These are phyloP conservation scores for Gallinago nigripennis DNA, from an alignment of 2,797 vertebrate genomes.

Conservation along the genomic window DNA sequence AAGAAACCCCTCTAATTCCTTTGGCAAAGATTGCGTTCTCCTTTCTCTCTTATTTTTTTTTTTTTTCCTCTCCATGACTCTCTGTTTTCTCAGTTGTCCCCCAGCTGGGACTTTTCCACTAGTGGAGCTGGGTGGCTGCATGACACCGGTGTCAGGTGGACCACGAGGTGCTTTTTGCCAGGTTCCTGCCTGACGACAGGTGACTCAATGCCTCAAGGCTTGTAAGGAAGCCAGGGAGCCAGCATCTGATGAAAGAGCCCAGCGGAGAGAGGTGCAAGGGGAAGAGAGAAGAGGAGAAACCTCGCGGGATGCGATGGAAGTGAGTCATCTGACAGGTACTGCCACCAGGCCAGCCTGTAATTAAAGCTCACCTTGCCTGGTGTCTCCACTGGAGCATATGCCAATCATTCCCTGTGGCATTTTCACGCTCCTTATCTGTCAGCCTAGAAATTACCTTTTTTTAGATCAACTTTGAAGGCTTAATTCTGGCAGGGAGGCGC, in stretches of 20 bases:
- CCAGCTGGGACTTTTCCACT: not conserved
- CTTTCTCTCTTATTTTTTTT: not conserved
- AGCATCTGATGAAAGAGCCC: constrained; percentile 20
- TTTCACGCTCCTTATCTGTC: constrained; percentile 12
- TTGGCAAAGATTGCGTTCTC: not conserved
- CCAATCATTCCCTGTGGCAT: not conserved
- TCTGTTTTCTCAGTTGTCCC: not conserved
- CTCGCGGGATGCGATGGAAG: not conserved
- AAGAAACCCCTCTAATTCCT: not conserved
- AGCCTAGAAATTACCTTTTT: not conserved
- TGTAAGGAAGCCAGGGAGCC: not conserved
- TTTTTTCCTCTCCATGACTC: accelerated
- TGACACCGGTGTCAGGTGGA: not conserved
- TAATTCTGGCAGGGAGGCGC: not conserved
- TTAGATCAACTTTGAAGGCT: not conserved
- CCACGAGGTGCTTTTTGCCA: not conserved
- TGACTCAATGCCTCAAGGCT: constrained; percentile 28
- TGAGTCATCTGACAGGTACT: constrained; percentile 40
- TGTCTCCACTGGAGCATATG: not conserved
- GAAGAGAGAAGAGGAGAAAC: constrained; percentile 39
- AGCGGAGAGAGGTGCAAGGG: not conserved
- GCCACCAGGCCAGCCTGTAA: constrained; percentile 18
- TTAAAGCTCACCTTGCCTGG: not conserved
- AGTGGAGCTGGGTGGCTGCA: not conserved
- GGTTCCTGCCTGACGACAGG: not conserved